Conservation (phyloP, 2,797 vertebrate genomes). For the Micrastur ruficollis region DNA sequence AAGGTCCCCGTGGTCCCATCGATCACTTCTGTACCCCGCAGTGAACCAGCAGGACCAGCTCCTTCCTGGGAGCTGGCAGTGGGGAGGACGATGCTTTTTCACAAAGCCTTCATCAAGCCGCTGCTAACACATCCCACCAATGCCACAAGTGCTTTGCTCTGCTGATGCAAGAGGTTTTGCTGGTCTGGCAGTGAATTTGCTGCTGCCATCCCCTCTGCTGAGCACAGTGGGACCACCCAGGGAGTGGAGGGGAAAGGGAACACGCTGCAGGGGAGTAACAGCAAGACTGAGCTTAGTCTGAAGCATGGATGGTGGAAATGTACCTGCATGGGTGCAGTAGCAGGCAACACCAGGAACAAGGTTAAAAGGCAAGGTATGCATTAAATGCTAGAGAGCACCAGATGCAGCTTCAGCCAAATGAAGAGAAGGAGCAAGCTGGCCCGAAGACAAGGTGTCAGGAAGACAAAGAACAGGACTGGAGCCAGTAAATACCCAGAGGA, state of each 20-base stretch:
- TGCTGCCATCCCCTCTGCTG: not conserved
- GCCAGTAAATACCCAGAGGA: not conserved
- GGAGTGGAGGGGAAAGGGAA: not conserved
- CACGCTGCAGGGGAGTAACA: not conserved
- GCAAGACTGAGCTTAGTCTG: not conserved
- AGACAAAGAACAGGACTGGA: not conserved
- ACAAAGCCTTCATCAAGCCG: not conserved
- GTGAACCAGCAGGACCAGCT: not conserved
- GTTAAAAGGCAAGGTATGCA: not conserved
- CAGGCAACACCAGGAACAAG: not conserved
- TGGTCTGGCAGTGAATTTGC: not conserved
- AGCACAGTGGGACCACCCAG: no score
- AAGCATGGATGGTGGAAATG: not conserved
- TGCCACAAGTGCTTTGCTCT: rapidly evolving
- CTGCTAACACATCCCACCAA: not conserved
- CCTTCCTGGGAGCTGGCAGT: not conserved
- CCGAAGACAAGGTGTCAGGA: not conserved
- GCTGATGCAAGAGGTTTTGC: not conserved
- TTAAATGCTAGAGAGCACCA: not conserved
- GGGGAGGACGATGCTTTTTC: not conserved
- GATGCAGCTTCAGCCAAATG: not conserved
- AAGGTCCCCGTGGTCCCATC: not conserved
- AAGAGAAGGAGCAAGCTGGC: not conserved
- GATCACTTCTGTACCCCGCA: not conserved
- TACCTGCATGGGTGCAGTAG: not conserved